Evolutionary conservation across 1,140 invertebrate species (phyloP).

Genomic region (Drosophila pandora): DNA sequence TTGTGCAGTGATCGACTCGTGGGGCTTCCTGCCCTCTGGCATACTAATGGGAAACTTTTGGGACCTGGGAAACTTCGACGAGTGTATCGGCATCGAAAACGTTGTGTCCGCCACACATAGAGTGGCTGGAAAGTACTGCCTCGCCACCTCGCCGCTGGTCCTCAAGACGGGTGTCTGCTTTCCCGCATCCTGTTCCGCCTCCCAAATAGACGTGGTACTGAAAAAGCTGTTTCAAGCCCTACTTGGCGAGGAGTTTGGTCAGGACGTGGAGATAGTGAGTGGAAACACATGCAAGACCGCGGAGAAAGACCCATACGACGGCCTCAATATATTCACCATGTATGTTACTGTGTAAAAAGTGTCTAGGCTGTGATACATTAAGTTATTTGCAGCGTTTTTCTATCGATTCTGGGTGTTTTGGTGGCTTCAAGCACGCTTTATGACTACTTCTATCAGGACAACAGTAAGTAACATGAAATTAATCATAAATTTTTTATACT

Average conservation of each 20-base stretch:
- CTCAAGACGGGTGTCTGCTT: slow-evolving; percentile 47
- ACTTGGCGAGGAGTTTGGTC: slow-evolving; percentile 13
- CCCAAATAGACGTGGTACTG: slow-evolving; percentile 38
- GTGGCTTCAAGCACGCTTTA: slow-evolving; percentile 32
- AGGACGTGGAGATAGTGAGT: slow-evolving; percentile 20
- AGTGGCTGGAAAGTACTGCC: slow-evolving; percentile 43
- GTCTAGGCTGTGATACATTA: neutral
- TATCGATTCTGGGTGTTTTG: slow-evolving; percentile 36
- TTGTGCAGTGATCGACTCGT: slow-evolving; percentile 50
- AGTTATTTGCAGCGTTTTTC: slow-evolving; percentile 43
- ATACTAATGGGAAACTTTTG: slow-evolving; percentile 38
- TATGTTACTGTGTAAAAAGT: slow-evolving; percentile 4
- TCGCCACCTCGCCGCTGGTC: neutral
- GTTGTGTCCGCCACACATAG: slow-evolving; percentile 1
- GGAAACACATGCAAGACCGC: slow-evolving; percentile 31
- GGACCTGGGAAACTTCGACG: slow-evolving; percentile 52
- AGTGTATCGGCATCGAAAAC: slow-evolving; percentile 47
- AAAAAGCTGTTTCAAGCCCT: slow-evolving; percentile 23
- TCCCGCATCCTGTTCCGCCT: slow-evolving; percentile 43
- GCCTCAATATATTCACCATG: slow-evolving; percentile 61
- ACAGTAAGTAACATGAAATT: slow-evolving; percentile 34
- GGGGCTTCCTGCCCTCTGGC: slow-evolving; percentile 53
- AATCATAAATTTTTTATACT: slow-evolving; percentile 88
- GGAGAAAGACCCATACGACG: slow-evolving; percentile 25
- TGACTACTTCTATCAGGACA: slow-evolving; percentile 51